These are phyloP conservation scores for Himalopsyche anomala DNA, from an alignment of 2,888 invertebrate species.

Conservation along the genomic window DNA sequence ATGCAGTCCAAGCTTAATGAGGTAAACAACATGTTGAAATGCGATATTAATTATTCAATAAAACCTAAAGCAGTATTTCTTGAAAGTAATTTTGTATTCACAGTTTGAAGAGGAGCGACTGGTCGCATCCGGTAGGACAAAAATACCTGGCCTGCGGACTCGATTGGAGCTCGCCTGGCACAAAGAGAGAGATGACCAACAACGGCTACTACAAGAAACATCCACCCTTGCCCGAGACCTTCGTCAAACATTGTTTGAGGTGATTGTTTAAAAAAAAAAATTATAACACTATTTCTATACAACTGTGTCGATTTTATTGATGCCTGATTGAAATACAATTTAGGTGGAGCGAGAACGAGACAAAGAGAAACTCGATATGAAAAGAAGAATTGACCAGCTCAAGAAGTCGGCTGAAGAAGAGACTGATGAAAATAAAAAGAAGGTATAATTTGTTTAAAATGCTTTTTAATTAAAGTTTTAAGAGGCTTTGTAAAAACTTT, in stretches of 20 bases:
- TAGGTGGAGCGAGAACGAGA: conserved; percentile 92
- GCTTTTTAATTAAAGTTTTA: no score
- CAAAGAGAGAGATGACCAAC: conserved; percentile 94
- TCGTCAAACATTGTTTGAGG: conserved; percentile 90
- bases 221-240: conserved; percentile 92
- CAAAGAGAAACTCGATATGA: conserved; percentile 91
- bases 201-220: conserved; percentile 92
- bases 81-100: conserved; percentile 60
- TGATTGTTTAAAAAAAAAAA: conserved; percentile 66
- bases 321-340: conserved; percentile 62
- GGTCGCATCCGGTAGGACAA: conserved; percentile 88
- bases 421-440: conserved; percentile 91
- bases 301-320: neutral
- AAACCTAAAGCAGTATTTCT: conserved; percentile 13
- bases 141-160: conserved; percentile 90
- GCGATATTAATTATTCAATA: no score
- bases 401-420: conserved; percentile 92
- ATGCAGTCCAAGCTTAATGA: conserved; percentile 92
- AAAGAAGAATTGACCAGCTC: conserved; percentile 89
- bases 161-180: conserved; percentile 95
- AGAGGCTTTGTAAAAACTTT: no score
- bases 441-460: conserved; percentile 73
- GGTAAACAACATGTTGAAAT: conserved; percentile 70
- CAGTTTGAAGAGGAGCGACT: conserved; percentile 92
- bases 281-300: neutral